Evolutionary conservation across 92 coral and sea anemone genomes (phyloP), one percentile per base, ranked within the genome.

Genomic region (Phenganax subtilis): DNA sequence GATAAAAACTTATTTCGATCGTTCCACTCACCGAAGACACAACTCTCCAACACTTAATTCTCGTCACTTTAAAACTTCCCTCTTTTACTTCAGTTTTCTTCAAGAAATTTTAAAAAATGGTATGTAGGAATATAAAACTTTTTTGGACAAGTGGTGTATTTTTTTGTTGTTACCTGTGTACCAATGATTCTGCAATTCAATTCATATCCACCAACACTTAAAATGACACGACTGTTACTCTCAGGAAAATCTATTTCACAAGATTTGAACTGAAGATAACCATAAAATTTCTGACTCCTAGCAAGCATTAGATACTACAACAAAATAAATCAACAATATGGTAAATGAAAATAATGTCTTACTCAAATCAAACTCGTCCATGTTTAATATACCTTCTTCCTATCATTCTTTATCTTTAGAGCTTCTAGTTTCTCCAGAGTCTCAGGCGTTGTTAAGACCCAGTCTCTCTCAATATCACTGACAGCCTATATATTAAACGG

Each of bases 31-130:
- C 98, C 1, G 89, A 58, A 16, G 98, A 87, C 6, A 96, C 88
- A 51, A 93, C 90, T 85, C 97, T 91, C 98, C 98, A 93, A 59
- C 98, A 93, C 63, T 89, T 90, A 87, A 93, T 93, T 65, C 98
- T 85, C 0, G 97, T 89, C 20, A 93, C 98, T 84, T 93, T 91
- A 71, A 93, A 93, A 71, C 93, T 89, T 10, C 98, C 98, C 70
- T 93, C 97, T 71, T 93, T 96, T 14, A 86, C 52, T 80, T 91
- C 89, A 52, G 90, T 72, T 91, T 91, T 69, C 76, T 71, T 31
- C 71, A 65, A 9, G 37, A 51, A 73, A 17, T 16, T 52, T 28
- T 53, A 73, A 25, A 4, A 11, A 44, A 65, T 65, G 27, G 71
- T 65, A 44, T 28, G 28, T 11, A 0, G 7, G 27, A 65, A n/a